phyloP scores from a whole-genome alignment of 2,888 invertebrate genomes.

The Lasioglossum morio region DNA sequence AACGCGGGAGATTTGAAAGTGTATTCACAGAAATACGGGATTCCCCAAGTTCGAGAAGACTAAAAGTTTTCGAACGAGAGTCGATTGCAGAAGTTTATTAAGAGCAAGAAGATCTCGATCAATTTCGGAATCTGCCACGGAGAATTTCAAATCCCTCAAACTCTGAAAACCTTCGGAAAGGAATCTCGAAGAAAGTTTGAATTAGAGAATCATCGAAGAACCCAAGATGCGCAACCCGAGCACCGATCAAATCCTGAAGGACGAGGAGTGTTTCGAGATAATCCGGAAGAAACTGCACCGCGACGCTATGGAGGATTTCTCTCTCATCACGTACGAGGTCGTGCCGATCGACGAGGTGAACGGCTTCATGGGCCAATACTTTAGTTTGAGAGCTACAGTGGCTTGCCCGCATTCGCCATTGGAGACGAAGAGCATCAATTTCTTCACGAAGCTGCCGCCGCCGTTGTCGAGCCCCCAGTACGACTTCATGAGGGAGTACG shows the following conservation, averaged over 20 bases:
- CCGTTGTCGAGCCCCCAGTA: constrained; percentile 69
- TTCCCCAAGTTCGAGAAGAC: neutral
- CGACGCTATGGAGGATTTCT: constrained; percentile 75
- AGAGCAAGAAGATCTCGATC: neutral
- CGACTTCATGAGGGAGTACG: constrained; percentile 69
- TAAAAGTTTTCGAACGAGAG: neutral
- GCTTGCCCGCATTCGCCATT: constrained; percentile 58
- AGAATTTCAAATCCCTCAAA: neutral
- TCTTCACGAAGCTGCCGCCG: constrained; percentile 78
- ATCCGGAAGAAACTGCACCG: constrained; percentile 73
- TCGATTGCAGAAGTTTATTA: neutral
- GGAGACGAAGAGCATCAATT: constrained; percentile 72
- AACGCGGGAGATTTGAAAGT: neutral
- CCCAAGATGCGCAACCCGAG: constrained; percentile 43
- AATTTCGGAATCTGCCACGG: neutral
- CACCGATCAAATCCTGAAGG: constrained; percentile 68
- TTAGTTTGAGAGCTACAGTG: constrained; percentile 73
- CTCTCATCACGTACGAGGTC: constrained; percentile 74
- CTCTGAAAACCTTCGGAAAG: neutral
- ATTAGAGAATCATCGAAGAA: neutral
- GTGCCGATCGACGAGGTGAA: constrained; percentile 72
- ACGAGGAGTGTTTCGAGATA: constrained; percentile 77
- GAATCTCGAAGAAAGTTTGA: neutral
- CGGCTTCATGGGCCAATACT: constrained; percentile 80
- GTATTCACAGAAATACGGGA: neutral